Evolutionary conservation across 2,888 invertebrate genomes (phyloP).

Genomic region (Cantharis nigra): DNA sequence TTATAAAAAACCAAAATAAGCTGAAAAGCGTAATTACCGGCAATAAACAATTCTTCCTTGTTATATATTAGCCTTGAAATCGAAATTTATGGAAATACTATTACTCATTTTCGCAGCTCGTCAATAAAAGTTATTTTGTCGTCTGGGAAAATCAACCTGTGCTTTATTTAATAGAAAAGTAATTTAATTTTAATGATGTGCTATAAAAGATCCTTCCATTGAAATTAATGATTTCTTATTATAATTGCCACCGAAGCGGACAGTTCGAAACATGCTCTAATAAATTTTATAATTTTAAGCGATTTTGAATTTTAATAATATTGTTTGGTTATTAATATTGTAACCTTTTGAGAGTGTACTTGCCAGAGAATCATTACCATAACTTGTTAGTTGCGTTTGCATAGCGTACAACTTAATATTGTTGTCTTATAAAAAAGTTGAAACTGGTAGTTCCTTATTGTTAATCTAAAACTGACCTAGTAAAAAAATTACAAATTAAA

Average conservation of each 20-base stretch:
- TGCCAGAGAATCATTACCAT: neutral
- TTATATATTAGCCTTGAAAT: conserved; percentile 7
- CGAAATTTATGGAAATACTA: neutral
- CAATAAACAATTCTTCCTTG: neutral
- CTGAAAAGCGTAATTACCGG: neutral
- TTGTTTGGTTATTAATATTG: neutral
- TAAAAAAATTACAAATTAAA: neutral
- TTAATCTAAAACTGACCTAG: neutral
- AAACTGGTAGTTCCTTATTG: neutral
- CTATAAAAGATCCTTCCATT: neutral
- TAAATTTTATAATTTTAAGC: neutral
- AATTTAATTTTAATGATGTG: conserved; percentile 12
- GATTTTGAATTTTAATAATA: neutral
- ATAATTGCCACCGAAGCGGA: neutral
- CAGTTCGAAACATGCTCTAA: neutral
- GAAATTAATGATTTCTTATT: neutral
- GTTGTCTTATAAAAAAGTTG: neutral
- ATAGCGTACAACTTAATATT: neutral
- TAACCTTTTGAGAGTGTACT: neutral
- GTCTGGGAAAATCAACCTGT: conserved; percentile 15
- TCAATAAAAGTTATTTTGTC: neutral
- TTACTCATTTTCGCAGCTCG: neutral
- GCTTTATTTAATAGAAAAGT: conserved; percentile 6
- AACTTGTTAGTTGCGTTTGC: neutral
- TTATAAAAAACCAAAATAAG: neutral